Evolutionary conservation across 2,113 vertebrate species (phyloP).

Genomic region (Tyrannus savana): DNA sequence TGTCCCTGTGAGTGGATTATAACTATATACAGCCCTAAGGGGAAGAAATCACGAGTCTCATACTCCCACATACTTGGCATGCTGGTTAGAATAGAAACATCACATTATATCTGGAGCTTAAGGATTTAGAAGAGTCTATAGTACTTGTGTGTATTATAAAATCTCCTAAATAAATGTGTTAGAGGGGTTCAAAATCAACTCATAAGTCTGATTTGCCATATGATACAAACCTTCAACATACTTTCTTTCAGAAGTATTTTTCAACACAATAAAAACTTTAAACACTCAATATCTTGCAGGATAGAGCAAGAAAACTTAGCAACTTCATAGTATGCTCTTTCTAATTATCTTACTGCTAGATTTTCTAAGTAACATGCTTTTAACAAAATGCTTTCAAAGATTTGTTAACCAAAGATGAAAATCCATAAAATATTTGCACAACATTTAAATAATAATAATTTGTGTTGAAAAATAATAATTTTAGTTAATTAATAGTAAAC

Average conservation of each 20-base stretch:
- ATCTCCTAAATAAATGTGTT: not conserved
- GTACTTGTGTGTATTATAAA: not conserved
- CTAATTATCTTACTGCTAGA: not conserved
- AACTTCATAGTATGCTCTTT: not conserved
- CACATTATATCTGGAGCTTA: not conserved
- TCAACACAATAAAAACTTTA: not conserved
- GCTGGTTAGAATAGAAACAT: not conserved
- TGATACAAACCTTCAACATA: not conserved
- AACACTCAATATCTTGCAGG: not conserved
- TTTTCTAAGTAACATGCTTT: not conserved
- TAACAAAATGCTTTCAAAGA: not conserved
- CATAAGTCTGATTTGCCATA: not conserved
- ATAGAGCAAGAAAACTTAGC: not conserved
- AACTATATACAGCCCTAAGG: not conserved
- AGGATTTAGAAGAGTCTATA: not conserved
- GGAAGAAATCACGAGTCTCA: fast-evolving
- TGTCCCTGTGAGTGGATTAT: not conserved
- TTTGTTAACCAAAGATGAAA: not conserved
- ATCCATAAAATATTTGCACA: not conserved
- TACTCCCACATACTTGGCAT: not conserved
- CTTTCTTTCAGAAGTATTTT: not conserved
- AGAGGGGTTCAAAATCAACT: not conserved
- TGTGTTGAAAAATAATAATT: not conserved
- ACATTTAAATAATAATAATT: not conserved
- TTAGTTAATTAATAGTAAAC: not conserved